These are phyloP conservation scores for Nudaria mundana DNA, from an alignment of 2,888 invertebrate genomes.

Conservation along the genomic window DNA sequence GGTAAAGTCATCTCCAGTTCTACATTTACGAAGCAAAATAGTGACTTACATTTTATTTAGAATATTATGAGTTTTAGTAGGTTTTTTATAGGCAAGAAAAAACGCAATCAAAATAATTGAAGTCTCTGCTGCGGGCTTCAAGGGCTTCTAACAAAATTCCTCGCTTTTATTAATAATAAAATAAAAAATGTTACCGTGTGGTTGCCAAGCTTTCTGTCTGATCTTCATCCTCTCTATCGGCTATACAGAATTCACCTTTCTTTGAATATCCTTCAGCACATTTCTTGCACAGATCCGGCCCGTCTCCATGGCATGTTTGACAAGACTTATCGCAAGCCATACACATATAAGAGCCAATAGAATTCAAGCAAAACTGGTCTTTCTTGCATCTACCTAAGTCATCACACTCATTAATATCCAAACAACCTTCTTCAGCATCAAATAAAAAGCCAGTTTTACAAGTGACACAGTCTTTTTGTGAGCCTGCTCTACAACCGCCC, in stretches of 20 bases:
- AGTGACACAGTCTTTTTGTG: constrained; percentile 83
- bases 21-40: no score
- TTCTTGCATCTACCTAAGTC: constrained; percentile 76
- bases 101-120: no score
- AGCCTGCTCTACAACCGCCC: constrained; percentile 87
- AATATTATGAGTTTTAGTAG: no score
- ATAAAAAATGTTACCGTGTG: constrained; percentile 52
- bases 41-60: no score
- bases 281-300: constrained; percentile 93
- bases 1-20: no score
- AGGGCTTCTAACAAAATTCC: no score
- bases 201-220: constrained; percentile 53
- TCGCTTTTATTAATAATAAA: not conserved
- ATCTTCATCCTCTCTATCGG: constrained; percentile 78
- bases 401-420: constrained; percentile 93
- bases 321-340: constrained; percentile 92
- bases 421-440: constrained; percentile 88
- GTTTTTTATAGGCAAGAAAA: no score
- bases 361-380: constrained; percentile 93
- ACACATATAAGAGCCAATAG: constrained; percentile 91
- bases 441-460: constrained; percentile 87
- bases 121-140: no score
- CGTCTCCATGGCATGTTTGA: constrained; percentile 91
- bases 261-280: constrained; percentile 88
- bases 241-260: constrained; percentile 88